Evolutionary conservation across 2,888 invertebrate genomes (phyloP).

Genomic region (Zaprionus lineosus): DNA sequence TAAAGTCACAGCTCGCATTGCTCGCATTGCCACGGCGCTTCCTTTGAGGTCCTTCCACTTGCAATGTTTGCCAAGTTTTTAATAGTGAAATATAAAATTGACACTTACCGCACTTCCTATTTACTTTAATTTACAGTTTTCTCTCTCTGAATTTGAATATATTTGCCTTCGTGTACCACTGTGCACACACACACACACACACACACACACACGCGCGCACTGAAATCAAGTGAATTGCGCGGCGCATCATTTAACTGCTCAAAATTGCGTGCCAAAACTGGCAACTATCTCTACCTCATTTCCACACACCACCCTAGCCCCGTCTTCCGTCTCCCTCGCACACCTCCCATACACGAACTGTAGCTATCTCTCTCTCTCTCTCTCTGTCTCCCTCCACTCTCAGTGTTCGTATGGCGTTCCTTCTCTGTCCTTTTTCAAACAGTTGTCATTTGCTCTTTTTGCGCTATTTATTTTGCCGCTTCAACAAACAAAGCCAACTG

Average conservation of each 20-base stretch:
- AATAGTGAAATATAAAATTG: no score
- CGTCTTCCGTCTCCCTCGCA: not conserved
- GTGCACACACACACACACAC: constrained; percentile 2
- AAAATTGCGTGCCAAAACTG: constrained; percentile 56
- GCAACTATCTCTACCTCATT: not conserved
- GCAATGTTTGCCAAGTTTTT: no score
- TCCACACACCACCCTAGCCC: no score
- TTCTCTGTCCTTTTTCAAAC: constrained; percentile 3
- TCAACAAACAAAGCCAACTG: constrained; percentile 70
- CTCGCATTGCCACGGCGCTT: no score
- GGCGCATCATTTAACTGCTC: constrained; percentile 56
- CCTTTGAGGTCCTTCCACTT: no score
- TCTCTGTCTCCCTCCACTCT: not conserved
- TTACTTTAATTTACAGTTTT: no score
- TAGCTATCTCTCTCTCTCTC: not conserved
- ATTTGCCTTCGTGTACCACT: no score
- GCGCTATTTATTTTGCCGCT: constrained; percentile 71
- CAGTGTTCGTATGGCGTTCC: no score
- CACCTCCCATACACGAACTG: no score
- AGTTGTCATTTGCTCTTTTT: constrained; percentile 58
- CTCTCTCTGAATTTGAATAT: no score
- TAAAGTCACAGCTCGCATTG: no score
- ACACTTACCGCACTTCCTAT: not conserved
- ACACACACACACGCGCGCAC: not conserved
- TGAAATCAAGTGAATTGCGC: constrained; percentile 29